Base-by-base conservation (phyloP, 2,113 vertebrate genomes). In the Rhea americana region DNA sequence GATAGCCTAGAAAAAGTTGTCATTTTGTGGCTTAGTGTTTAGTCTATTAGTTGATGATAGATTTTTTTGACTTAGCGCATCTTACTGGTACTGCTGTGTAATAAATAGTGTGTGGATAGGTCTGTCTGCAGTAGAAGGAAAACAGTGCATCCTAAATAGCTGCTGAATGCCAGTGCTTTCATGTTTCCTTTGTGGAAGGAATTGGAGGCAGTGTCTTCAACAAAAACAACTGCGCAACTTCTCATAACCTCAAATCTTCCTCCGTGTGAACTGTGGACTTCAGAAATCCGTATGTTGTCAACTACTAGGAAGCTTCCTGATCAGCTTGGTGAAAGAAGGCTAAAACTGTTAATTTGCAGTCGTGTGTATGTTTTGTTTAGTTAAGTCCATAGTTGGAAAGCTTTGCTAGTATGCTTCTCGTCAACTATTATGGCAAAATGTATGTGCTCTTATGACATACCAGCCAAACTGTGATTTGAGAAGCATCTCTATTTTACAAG, bases 131-230 rank as follows among this genome's bases (percentile, higher is more conserved):
- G 28, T 7, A 22, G 71, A 48, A 45, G 37, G n/a, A 8, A 53
- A 65, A 24, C 25, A 41, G 11, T 15, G 2, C 8, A 6, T 24
- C 15, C 18, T 30, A 43, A 11, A 43, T 72, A 66, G 37, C 28
- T 0, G 2, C 58, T 76, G n/a, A 13, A 6, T 30, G 13, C 0
- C 0, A 18, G 11, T 41, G 11, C 18, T 8, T 47, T 0, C 1
- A 5, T 30, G 8, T 56, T 91, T 45, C 26, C 59, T 67, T 58
- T 73, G 32, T 22, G 2, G 39, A 58, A 62, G 63, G 20, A 77
- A 37, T 48, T 37, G 3, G 37, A 35, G 48, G 32, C 7, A 1
- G 21, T 9, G 16, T 77, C 19, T 45, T 51, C 25, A 24, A 68
- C 68, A 39, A 19, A 15, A 13, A 20, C 4, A 5, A 20, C 25